Evolutionary conservation across 2,797 vertebrate species (phyloP).

Genomic region (Geotrypetes seraphini): DNA sequence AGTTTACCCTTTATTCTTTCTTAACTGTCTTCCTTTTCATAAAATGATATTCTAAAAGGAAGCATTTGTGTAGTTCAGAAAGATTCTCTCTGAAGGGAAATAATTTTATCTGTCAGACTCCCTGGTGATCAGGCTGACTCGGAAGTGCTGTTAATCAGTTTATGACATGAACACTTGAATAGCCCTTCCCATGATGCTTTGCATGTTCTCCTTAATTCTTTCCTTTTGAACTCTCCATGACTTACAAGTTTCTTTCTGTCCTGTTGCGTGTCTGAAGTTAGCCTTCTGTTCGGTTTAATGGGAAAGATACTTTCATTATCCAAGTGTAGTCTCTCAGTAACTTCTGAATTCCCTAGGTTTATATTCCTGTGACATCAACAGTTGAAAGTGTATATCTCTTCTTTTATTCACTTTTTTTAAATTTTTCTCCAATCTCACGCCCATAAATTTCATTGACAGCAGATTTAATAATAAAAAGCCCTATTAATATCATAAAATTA

Average conservation of each 20-base stretch:
- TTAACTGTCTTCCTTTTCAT: conserved; percentile 44
- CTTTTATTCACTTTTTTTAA: not conserved
- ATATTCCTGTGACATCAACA: conserved; percentile 55
- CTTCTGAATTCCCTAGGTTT: conserved; percentile 52
- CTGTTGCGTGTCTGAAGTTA: conserved; percentile 65
- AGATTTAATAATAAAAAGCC: too few relatives aligned
- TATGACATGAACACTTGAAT: conserved; percentile 63
- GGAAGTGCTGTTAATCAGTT: conserved; percentile 65
- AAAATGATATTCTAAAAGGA: conserved; percentile 58
- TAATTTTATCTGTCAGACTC: conserved; percentile 67
- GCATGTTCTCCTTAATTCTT: conserved; percentile 58
- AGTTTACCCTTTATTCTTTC: conserved; percentile 23
- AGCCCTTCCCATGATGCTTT: conserved; percentile 66
- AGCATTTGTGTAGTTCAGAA: conserved; percentile 58
- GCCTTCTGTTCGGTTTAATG: conserved; percentile 66
- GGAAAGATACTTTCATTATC: conserved; percentile 65
- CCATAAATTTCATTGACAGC: too few relatives aligned
- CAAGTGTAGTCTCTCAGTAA: conserved; percentile 46
- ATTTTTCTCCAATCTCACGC: not conserved
- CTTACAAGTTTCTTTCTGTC: conserved; percentile 58
- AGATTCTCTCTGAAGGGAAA: conserved; percentile 59
- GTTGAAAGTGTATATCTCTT: conserved; percentile 35
- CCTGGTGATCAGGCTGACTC: conserved; percentile 65
- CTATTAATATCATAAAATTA: too few relatives aligned
- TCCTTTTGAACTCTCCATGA: conserved; percentile 66